These are phyloP conservation scores for Rachycentron canadum DNA, from an alignment of 2,797 vertebrate genomes.

Conservation along the genomic window DNA sequence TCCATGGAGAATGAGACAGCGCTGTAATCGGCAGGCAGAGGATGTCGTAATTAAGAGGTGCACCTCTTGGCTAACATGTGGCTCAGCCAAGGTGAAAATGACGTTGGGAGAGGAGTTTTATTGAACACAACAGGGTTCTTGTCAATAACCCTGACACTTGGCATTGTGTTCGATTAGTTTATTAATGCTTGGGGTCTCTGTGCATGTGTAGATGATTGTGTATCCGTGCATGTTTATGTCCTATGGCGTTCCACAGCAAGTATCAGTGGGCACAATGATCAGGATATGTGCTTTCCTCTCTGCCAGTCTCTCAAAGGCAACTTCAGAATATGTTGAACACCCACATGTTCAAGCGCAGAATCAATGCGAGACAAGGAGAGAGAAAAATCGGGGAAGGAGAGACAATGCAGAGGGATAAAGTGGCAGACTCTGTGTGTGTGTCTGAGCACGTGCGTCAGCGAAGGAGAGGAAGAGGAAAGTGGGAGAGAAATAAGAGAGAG, in stretches of 20 bases:
- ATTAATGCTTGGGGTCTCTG: slow-evolving; percentile 55
- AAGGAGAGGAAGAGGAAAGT: slow-evolving; percentile 22
- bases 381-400: slow-evolving; percentile 30
- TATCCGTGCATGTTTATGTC: slow-evolving; percentile 34
- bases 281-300: slow-evolving; percentile 37
- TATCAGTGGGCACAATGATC: slow-evolving; percentile 15
- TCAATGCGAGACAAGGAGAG: slow-evolving; percentile 55
- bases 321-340: slow-evolving; percentile 45
- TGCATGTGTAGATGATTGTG: slow-evolving; percentile 37
- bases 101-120: slow-evolving; percentile 66
- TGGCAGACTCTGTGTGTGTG: slow-evolving; percentile 2
- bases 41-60: slow-evolving; percentile 78
- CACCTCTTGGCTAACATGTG: slow-evolving; percentile 70
- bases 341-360: slow-evolving; percentile 46
- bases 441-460: slow-evolving; percentile 12
- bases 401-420: slow-evolving; percentile 29
- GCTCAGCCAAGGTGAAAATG: slow-evolving; percentile 78
- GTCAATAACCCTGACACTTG: slow-evolving; percentile 68
- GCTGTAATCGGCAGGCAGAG: slow-evolving; percentile 68
- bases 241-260: slow-evolving; percentile 46
- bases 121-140: slow-evolving; percentile 66
- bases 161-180: slow-evolving; percentile 44
- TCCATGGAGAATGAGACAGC: slow-evolving; percentile 73
- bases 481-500: slow-evolving; percentile 61
- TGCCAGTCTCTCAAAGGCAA: slow-evolving; percentile 43